Percentiles rank a stretch among this genome's conserved stretches.
phyloP scores from a whole-genome alignment of 2,113 vertebrate species.

The Motacilla tschutschensis region DNA sequence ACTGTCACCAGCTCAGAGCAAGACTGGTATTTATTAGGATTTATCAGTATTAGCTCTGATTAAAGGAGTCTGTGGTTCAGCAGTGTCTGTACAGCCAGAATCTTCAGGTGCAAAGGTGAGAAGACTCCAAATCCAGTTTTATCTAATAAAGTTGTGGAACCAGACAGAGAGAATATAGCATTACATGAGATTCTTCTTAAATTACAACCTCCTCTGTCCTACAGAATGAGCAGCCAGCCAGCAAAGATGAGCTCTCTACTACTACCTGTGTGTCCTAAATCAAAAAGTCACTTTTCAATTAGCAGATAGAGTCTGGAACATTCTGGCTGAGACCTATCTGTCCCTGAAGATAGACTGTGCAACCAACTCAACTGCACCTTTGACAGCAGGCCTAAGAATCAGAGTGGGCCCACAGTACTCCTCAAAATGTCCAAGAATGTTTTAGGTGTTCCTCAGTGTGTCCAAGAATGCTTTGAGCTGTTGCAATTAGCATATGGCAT shows the following conservation, averaged over 20 bases:
- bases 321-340: neutral
- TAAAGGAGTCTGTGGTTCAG: neutral
- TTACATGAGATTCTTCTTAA: neutral
- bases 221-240: neutral
- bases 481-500: neutral
- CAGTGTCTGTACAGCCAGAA: neutral
- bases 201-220: neutral
- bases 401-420: neutral
- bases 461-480: neutral
- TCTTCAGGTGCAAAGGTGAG: neutral
- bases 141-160: neutral
- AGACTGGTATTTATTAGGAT: neutral
- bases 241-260: neutral
- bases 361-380: neutral
- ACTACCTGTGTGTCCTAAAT: neutral
- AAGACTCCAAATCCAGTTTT: neutral
- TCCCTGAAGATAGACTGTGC: neutral
- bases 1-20: neutral
- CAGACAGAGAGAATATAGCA: neutral
- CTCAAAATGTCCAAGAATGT: neutral
- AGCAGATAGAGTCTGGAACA: neutral
- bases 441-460: neutral
- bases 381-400: neutral
- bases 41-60: neutral
- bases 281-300: neutral